These are phyloP conservation scores for Ophion ellenae DNA, from an alignment of 2,888 invertebrate species.

Conservation along the genomic window DNA sequence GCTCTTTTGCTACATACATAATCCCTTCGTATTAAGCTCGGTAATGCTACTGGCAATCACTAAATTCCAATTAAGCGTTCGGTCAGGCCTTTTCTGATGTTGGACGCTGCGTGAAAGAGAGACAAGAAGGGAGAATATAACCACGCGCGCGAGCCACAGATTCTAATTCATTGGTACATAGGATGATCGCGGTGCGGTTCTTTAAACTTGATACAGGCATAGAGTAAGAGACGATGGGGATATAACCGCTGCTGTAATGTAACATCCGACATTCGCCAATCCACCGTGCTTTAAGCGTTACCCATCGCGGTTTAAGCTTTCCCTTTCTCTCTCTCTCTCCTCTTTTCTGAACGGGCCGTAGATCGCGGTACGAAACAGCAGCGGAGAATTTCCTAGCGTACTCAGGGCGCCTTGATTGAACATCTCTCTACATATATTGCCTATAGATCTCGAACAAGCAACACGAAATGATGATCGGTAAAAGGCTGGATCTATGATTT, in stretches of 20 bases:
- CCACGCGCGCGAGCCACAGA: slow-evolving; percentile 61
- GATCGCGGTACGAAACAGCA: slow-evolving; percentile 46
- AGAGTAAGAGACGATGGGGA: slow-evolving; percentile 5
- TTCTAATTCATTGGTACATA: slow-evolving; percentile 63
- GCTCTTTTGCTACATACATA: slow-evolving; percentile 29
- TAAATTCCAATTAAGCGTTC: slow-evolving; percentile 80
- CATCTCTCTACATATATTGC: slow-evolving; percentile 38
- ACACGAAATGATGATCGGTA: slow-evolving; percentile 52
- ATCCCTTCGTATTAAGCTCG: slow-evolving; percentile 42
- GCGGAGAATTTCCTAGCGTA: slow-evolving; percentile 48
- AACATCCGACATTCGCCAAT: slow-evolving; percentile 54
- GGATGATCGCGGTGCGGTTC: slow-evolving; percentile 46
- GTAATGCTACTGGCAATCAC: slow-evolving; percentile 76
- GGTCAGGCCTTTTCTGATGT: slow-evolving; percentile 50
- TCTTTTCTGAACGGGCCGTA: slow-evolving; percentile 25
- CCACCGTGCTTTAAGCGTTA: slow-evolving; percentile 51
- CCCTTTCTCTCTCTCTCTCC: slow-evolving; percentile 1
- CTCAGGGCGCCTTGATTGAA: slow-evolving; percentile 54
- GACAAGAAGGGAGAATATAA: slow-evolving; percentile 52
- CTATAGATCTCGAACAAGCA: slow-evolving; percentile 23
- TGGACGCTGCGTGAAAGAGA: slow-evolving; percentile 47
- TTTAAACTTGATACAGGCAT: slow-evolving; percentile 34
- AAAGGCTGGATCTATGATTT: slow-evolving; percentile 43
- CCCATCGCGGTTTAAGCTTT: slow-evolving; percentile 57
- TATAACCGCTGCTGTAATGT: slow-evolving; percentile 51